Evolutionary conservation across 1,140 invertebrate species (phyloP).

Genomic region (Heliconius eleuchia): DNA sequence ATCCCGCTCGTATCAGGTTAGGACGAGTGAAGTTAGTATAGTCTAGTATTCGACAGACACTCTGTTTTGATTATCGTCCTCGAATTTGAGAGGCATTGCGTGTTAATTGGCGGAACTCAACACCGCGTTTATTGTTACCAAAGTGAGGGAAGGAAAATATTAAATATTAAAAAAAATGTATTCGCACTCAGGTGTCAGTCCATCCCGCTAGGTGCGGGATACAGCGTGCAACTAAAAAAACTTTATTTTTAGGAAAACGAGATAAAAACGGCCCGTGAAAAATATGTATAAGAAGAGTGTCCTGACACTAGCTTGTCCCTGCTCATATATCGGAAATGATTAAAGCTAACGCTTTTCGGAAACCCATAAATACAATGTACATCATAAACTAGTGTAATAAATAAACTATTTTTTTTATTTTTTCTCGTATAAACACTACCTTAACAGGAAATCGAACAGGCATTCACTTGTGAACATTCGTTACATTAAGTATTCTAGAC

Average conservation of each 20-base stretch:
- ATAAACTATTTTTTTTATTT: not conserved
- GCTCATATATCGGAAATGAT: not conserved
- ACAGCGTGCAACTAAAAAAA: no score
- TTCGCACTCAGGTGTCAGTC: no score
- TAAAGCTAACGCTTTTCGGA: not conserved
- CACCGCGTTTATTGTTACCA: not conserved
- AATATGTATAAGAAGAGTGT: no score
- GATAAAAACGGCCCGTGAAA: no score
- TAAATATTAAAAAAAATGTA: not conserved
- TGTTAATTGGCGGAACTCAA: not conserved
- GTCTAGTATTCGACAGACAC: no score
- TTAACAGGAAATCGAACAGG: not conserved
- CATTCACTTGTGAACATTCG: not conserved
- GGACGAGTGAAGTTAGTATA: no score
- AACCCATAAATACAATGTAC: not conserved
- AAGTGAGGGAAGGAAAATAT: no score
- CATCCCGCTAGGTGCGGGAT: no score
- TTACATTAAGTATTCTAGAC: not conserved
- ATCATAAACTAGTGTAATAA: not conserved
- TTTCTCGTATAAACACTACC: not conserved
- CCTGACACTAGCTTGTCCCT: no score
- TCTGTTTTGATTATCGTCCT: no score
- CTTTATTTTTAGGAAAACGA: no score
- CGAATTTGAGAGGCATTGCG: not conserved
- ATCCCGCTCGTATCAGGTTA: no score